Conservation (phyloP, 2,797 vertebrate genomes). For the Lithobates pipiens region DNA sequence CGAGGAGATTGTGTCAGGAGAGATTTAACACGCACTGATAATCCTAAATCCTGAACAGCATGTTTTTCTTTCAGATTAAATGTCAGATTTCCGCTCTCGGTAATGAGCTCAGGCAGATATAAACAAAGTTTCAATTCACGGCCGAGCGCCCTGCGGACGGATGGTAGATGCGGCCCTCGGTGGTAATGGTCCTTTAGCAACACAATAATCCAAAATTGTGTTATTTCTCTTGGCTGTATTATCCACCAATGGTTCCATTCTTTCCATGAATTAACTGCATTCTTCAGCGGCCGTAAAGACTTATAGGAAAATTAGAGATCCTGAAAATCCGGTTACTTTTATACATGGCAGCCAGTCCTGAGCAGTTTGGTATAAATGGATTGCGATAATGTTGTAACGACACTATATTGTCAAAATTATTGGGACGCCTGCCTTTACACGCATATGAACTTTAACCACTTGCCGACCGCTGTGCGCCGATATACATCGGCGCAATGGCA, state of each 20-base stretch:
- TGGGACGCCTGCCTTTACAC: too few species aligned
- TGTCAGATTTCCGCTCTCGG: neutral
- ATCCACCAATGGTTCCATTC: neutral
- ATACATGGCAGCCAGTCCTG: too few species aligned
- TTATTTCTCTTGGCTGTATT: neutral
- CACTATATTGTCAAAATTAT: too few species aligned
- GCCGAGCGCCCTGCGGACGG: neutral
- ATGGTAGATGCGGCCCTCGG: neutral
- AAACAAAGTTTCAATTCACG: conserved; percentile 6
- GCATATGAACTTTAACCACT: too few species aligned
- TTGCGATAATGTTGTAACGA: too few species aligned
- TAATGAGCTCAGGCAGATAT: conserved; percentile 9
- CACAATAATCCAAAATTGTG: neutral
- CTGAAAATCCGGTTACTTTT: too few species aligned
- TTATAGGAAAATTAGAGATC: neutral
- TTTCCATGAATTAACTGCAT: neutral
- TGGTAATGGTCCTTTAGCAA: neutral
- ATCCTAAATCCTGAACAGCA: neutral
- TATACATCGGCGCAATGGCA: too few species aligned
- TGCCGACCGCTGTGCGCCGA: too few species aligned
- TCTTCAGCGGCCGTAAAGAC: too few species aligned
- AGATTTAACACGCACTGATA: neutral
- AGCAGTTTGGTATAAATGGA: too few species aligned
- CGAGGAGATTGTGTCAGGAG: neutral
- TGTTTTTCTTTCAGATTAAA: neutral